These are phyloP conservation scores for Poeciliopsis retropinna DNA, from an alignment of 2,113 vertebrate genomes.

Conservation along the genomic window DNA sequence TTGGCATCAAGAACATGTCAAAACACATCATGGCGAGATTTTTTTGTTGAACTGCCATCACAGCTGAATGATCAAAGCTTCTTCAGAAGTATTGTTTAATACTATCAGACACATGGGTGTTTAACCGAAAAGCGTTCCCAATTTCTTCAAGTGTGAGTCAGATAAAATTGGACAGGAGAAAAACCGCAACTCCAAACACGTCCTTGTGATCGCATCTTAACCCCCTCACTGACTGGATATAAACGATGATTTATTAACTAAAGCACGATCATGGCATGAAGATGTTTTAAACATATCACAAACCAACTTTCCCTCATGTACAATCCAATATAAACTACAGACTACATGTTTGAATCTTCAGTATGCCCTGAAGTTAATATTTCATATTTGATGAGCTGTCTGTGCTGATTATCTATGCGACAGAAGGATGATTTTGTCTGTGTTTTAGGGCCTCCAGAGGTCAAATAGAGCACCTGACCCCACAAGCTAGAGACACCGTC, in stretches of 20 bases:
- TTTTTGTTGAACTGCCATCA: conserved; percentile 21
- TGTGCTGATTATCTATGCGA: neutral
- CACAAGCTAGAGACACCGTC: conserved; percentile 48
- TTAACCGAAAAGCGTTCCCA: conserved; percentile 41
- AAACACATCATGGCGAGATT: conserved; percentile 31
- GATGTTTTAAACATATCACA: neutral
- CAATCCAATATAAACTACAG: neutral
- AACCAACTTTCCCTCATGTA: neutral
- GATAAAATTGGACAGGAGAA: conserved; percentile 66
- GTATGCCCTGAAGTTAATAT: neutral
- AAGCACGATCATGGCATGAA: neutral
- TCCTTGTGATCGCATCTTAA: conserved; percentile 41
- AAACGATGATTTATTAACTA: conserved; percentile 17
- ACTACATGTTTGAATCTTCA: neutral
- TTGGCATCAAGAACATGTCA: conserved; percentile 42
- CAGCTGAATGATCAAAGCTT: conserved; percentile 58
- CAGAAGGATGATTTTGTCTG: conserved; percentile 60
- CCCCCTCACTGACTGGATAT: conserved; percentile 10
- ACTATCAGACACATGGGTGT: conserved; percentile 51
- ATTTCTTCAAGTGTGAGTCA: conserved; percentile 39
- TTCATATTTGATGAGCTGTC: neutral
- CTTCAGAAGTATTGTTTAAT: conserved; percentile 24
- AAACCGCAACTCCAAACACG: conserved; percentile 56
- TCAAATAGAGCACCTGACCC: conserved; percentile 63
- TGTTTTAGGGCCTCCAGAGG: conserved; percentile 68